phyloP scores from a whole-genome alignment of 2,888 invertebrate genomes.

The Chloromyia formosa region DNA sequence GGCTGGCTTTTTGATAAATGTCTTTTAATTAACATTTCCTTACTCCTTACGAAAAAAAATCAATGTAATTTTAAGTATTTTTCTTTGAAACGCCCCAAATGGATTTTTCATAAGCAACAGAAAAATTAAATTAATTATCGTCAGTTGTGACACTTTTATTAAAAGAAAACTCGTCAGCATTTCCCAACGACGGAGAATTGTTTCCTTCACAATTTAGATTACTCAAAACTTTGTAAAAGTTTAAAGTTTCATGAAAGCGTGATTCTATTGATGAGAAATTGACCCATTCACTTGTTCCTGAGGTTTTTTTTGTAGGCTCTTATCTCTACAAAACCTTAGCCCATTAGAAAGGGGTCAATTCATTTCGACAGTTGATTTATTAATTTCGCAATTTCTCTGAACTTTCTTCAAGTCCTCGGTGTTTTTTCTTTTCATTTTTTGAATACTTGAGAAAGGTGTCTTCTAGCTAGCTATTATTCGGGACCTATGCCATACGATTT shows the following conservation, averaged over 20 bases:
- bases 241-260: background rate
- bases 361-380: slow-evolving; percentile 35
- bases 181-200: background rate
- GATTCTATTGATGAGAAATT: background rate
- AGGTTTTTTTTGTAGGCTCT: background rate
- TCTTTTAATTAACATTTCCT: slow-evolving; percentile 16
- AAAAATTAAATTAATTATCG: slow-evolving; percentile 39
- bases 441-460: background rate
- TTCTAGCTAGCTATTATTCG: background rate
- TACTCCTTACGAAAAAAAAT: background rate
- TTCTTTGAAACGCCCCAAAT: background rate
- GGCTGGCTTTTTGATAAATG: slow-evolving; percentile 20
- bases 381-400: slow-evolving; percentile 19
- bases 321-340: background rate
- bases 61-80: background rate
- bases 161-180: slow-evolving; percentile 3
- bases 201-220: slow-evolving; percentile 10
- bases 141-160: slow-evolving; percentile 42
- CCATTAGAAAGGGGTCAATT: slow-evolving; percentile 17
- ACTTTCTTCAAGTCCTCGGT: background rate
- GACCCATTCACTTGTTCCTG: background rate
- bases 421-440: background rate
- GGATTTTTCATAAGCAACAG: background rate
- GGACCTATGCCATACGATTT: slow-evolving; percentile 18
- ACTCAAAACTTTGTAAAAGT: slow-evolving; percentile 14